Evolutionary conservation across 2,797 vertebrate genomes (phyloP), one percentile per base, ranked within the genome.

Genomic region (Onychomys leucogaster): DNA sequence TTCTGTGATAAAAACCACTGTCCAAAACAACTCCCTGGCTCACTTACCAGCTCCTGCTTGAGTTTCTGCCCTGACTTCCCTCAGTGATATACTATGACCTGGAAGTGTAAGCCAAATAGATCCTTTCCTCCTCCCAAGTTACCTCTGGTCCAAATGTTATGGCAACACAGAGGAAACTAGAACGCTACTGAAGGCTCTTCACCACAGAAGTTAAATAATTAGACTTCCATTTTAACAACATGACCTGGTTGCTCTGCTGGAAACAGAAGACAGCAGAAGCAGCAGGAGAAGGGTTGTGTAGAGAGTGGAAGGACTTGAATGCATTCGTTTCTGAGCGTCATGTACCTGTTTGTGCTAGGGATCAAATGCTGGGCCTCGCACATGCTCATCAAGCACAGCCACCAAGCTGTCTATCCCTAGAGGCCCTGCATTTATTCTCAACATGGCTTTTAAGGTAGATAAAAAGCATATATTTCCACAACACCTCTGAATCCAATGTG

Each of bases 191-290:
- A 76, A 82, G 10, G 14, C 14, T 91, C 83, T 41, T 80, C 29
- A 77, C 77, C 52, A 89, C 0, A 85, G 14, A 34, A 92, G 41
- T 81, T 59, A 94, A 83, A 83, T 69, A 90, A 92, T 12, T 6
- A 6, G 17, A 76, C 19, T 85, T 94, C 63, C 21, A 86, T 69
- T 94, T 96, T 95, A 84, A 84, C 95, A 91, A 10, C 37, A 71
- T 84, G 9, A 34, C 76, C 29, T 71, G 59, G 52, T 8, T 92
- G 77, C 71, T 90, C 6, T 43, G 37, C 37, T 87, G 78, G 80
- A 76, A 92, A 96, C 0, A 86, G 80, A 95, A 61, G 61, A 69
- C 4, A 37, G 19, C 7, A 76, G 49, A 43, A 90, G 52, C 65
- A 85, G 55, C 29, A 75, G 71, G 43, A 83, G 29, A 92, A 8